Evolutionary conservation across 2,888 invertebrate species (phyloP), one percentile per base, ranked within the genome.

Genomic region (Iselma pallidipennis): DNA sequence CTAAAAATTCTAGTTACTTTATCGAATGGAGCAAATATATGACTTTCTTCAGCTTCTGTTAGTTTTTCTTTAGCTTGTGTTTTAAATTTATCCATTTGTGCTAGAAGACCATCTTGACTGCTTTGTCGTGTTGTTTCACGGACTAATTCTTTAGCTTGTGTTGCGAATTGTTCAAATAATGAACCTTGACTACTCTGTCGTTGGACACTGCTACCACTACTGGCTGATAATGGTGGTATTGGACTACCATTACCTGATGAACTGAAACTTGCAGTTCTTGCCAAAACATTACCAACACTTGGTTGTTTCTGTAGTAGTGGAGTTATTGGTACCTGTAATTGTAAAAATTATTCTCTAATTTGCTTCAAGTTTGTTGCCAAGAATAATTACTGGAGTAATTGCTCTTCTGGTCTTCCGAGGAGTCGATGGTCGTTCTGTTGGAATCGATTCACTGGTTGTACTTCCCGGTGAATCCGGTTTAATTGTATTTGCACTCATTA

Each of bases 81-180:
- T 77, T 87, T 88, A 49, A 88, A 76, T 89, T 95, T 95, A 76
- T 95, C 95, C 87, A 95, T 92, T 66, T 95, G 95, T 1, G 94
- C 93, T 7, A 95, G 83, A 4, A 94, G 77, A 25, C 94, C 94
- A 78, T 95, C 95, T 78, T 95, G 95, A 74, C 94, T 94, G 78
- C 92, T 91, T 79, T 95, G 95, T 1, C 94, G 84, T 0, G 93
- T 94, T 0, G 94, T 94, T 78, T 95, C 95, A 51, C 91, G 85
- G 1, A 95, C 94, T 59, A 95, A 82, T 73, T 95, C 95, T 79
- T 95, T 94, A 10, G 95, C 95, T 76, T 95, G 95, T 0, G 88
- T 88, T 3, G 95, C 91, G 75, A 95, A 90, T 74, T 94, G 93
- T 79, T 95, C 95, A 71, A 96, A 87, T 1, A 95, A 81, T 0